A percentile compares a stretch with the other conserved stretches of the same genome.
phyloP scores from a whole-genome alignment of 2,888 invertebrate genomes.

The Zaprionus bogoriensis region DNA sequence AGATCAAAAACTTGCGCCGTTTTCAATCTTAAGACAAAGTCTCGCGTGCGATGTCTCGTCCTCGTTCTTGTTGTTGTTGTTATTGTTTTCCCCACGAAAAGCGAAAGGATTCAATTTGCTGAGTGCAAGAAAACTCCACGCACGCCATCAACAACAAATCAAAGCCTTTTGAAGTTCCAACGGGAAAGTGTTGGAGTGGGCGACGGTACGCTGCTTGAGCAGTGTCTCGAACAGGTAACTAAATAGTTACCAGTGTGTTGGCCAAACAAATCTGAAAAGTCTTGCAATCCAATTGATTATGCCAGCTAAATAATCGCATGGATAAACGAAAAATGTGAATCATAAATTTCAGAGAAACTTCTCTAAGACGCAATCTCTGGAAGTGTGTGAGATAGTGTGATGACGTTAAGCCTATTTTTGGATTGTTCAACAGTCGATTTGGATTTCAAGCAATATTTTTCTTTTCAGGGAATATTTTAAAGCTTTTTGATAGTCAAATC shows the following conservation, averaged over 20 bases:
- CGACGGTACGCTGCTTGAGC: background rate
- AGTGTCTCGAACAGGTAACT: background rate
- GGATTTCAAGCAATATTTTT: no score
- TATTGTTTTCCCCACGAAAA: constrained; percentile 33
- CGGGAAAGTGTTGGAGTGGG: no score
- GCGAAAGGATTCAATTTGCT: constrained; percentile 72
- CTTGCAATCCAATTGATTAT: background rate
- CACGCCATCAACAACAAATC: constrained; percentile 57
- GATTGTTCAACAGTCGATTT: no score
- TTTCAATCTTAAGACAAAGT: constrained; percentile 52
- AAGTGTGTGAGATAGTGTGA: background rate
- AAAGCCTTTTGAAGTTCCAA: constrained; percentile 60
- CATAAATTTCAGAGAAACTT: background rate
- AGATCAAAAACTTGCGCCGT: constrained; percentile 60
- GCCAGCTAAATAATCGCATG: background rate
- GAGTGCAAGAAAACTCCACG: constrained; percentile 33
- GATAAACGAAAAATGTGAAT: background rate
- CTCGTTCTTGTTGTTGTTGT: background rate
- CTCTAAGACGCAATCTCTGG: no score
- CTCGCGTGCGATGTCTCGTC: constrained; percentile 14
- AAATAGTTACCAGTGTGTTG: background rate
- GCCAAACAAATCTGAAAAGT: background rate
- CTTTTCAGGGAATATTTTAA: no score
- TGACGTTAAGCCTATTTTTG: background rate
- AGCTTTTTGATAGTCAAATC: background rate